Evolutionary conservation across 2,797 vertebrate species (phyloP), one percentile per base, ranked within the genome.

Genomic region (Melanogrammus aeglefinus): DNA sequence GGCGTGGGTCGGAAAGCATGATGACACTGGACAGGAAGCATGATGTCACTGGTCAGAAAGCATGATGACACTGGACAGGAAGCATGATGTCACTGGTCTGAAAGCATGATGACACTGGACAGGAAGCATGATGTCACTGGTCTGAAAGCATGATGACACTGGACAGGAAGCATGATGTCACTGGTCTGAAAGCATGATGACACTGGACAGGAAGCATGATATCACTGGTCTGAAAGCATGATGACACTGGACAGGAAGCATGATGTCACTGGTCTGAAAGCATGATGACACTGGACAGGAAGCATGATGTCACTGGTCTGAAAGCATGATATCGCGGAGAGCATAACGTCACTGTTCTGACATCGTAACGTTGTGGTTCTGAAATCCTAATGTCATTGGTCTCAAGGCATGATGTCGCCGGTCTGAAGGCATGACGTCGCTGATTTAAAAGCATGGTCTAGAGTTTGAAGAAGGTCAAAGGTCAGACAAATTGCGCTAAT

Each of bases 1-100:
- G 12, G n/a, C 63, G 21, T 16, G n/a, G 63, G 21, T 29, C 66
- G 27, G 66, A 70, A 51, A 81, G 81, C 86, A 90, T 85, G 83
- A 78, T 33, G n/a, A 74, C 69, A 47, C 44, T 76, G 83, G 73
- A 75, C 83, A 85, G 82, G 84, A 83, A 84, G 77, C 79, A 78
- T n/a, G 47, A 57, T 24, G 21, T 24, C 57, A 51, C 47, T 16
- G n/a, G 10, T 66, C n/a, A 2, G 4, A 66, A 66, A 66, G n/a
- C 63, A 12, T 12, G 21, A 21, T n/a, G 31, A 74, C 69, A 47
- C 44, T 76, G 83, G 73, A 75, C 83, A 85, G 82, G 84, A 83
- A 84, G 77, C 79, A 78, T n/a, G 47, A 57, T 24, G 21, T 24
- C 57, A 51, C 47, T 16, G n/a, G 10, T 66, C n/a, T 10, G 4